Evolutionary conservation across 2,113 vertebrate species (phyloP), one percentile per base, ranked within the genome.

Genomic region (Nerophis ophidion): DNA sequence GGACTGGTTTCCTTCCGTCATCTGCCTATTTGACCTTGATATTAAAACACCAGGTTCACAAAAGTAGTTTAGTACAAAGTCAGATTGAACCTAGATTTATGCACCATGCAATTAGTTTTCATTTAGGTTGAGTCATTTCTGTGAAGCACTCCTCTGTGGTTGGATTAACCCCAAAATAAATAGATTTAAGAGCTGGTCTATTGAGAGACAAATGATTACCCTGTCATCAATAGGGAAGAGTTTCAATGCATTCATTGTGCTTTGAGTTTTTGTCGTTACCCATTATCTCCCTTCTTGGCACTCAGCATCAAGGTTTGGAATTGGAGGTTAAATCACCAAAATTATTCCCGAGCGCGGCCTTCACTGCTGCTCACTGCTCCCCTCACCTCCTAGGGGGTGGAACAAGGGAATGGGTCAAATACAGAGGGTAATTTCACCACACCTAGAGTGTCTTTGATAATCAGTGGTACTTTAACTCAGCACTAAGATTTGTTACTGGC

Each of bases 121-220:
- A 11, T 51, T 62, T 57, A 66, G 62, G 40, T 71, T 76, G 35
- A 76, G 71, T 48, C 74, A 76, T 84, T 89, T 79, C 79, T 78
- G 67, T 50, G 58, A 84, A 67, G 48, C 67, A 71, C 61, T 83
- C 51, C 56, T 35, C 80, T 73, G 77, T 81, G 74, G 71, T 67
- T n/a, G 76, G 81, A 78, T 87, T 85, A 87, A 86, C 81, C 85
- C 65, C 6, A 61, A 73, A 72, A 72, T 82, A 77, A 66, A 57
- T 44, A 54, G 82, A 71, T 83, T 87, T 84, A 81, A 86, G 72
- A 77, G 76, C n/a, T n/a, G 54, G 68, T 38, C 71, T 72, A 76
- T 75, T 72, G 75, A 74, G 58, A 79, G 61, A 60, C 75, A 70
- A 38, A 47, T 49, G 48, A 0, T 11, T 14, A 12, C 52, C 51